Base-by-base conservation (phyloP, 2,797 vertebrate genomes). In the Acridotheres tristis region DNA sequence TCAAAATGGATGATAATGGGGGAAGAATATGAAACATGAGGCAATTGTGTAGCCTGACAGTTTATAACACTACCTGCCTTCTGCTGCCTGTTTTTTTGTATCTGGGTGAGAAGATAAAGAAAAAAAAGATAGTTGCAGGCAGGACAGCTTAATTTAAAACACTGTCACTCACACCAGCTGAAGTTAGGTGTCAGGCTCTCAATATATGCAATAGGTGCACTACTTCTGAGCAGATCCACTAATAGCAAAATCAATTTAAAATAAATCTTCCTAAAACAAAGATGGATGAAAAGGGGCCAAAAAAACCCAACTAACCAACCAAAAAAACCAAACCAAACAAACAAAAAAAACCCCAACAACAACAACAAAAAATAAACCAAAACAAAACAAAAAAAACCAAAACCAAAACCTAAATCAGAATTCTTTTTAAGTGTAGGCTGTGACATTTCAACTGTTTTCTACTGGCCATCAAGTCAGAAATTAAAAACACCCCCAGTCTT, bases 71-170 rank as follows among this genome's bases (percentile, higher is more conserved):
- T 92, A 94, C 96, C 96, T 96, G 91, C 88, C 68, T 95, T 94
- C 90, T 94, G 84, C 86, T 93, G 71, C 85, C 77, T 81, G 50
- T 68, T 96, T 96, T 94, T 97, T 97, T 97, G 96, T 96, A 90
- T 75, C 76, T 92, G 86, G 88, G 82, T 96, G 91, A 85, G 82
- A 86, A 96, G 92, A 97, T 91, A 96, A 92, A 96, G 67, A 90
- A 89, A 96, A 94, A 85, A 97, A 94, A 81, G 72, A 97, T 94
- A 84, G 81, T 69, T 83, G 51, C 85, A 92, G 68, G 43, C 72
- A 92, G 94, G 94, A 95, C 88, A 96, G 90, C 77, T 96, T 95
- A 92, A 96, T 97, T 96, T 97, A 96, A 96, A 96, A 94, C 82
- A 79, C 16, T 94, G 93, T 95, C 94, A 89, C 88, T 94, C 66